Evolutionary conservation across 2,888 invertebrate species (phyloP), one percentile per base, ranked within the genome.

Genomic region (Isotomurus palustris): DNA sequence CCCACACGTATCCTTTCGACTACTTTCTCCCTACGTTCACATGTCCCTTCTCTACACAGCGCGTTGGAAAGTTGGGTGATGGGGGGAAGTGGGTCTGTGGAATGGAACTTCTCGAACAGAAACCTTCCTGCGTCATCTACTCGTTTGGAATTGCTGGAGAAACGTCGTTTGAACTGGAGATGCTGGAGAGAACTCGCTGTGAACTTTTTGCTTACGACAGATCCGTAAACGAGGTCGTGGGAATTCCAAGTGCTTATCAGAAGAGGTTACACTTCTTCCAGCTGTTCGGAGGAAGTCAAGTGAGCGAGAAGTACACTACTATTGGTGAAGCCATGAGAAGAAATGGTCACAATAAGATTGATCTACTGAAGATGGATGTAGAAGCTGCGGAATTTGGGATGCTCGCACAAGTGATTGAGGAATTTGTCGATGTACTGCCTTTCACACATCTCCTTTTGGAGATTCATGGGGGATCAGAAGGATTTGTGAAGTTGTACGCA

Each of bases 351-450:
- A 35, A 52, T 1, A 53, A 53, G 56, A 40, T 58, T n/a, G 56
- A 62, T 53, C 45, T 58, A 14, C 38, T 66, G 19, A 60, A 60
- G 50, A 58, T 57, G 48, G 61, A 62, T 32, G 56, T 65, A 50
- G 60, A 60, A 35, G 56, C 57, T 17, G 54, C 50, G n/a, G 61
- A 62, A 21, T 53, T 59, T 21, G 50, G 35, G 2, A 52, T 47
- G 2, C 38, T 55, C 40, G 38, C 56, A 27, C 35, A 50, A 40
- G n/a, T 21, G 6, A 45, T 25, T 25, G n/a, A 17, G 4, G 40
- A 53, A 14, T n/a, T 24, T 17, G n/a, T n/a, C n/a, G 22, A 36
- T 22, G 24, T 49, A 14, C 27, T 60, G 25, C 60, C 60, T n/a
- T 60, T 56, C 41, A 52, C 52, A 24, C 60, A 60, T 43, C 44